phyloP scores from a whole-genome alignment of 37 sponge, comb jelly and placozoan species.

The Amphimedon queenslandica region DNA sequence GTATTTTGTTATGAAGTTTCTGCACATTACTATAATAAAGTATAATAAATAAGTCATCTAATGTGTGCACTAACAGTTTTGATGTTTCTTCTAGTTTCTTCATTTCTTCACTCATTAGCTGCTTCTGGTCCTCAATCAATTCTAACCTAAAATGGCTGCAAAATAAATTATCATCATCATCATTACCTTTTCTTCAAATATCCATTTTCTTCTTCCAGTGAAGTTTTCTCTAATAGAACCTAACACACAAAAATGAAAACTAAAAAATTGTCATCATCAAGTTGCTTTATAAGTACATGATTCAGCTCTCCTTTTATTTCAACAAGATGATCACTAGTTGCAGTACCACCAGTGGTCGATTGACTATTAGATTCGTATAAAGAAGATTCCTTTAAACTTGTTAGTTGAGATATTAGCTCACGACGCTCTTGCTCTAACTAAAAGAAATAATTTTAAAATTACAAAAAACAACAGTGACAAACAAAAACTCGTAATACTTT shows the following conservation, averaged over 20 bases:
- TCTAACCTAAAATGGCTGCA: no score
- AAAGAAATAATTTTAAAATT: neutral
- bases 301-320: constrained; percentile 3
- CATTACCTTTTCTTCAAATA: constrained; percentile 2
- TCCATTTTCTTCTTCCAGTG: neutral
- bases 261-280: neutral
- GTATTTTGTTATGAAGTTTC: constrained; percentile 16
- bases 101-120: neutral
- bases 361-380: no score
- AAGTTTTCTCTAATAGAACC: neutral
- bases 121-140: no score
- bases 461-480: neutral
- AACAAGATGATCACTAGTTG: neutral
- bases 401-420: constrained; percentile 16
- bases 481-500: neutral
- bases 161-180: no score
- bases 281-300: neutral
- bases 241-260: neutral
- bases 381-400: neutral
- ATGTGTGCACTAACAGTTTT: no score
- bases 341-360: no score
- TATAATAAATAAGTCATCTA: no score
- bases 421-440: constrained; percentile 52
- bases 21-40: no score
- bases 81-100: constrained; percentile 18